Percentiles rank a stretch among this genome's conserved stretches.
Conservation (phyloP, 2,113 vertebrate species). For the Protobothrops mucrosquamatus region DNA sequence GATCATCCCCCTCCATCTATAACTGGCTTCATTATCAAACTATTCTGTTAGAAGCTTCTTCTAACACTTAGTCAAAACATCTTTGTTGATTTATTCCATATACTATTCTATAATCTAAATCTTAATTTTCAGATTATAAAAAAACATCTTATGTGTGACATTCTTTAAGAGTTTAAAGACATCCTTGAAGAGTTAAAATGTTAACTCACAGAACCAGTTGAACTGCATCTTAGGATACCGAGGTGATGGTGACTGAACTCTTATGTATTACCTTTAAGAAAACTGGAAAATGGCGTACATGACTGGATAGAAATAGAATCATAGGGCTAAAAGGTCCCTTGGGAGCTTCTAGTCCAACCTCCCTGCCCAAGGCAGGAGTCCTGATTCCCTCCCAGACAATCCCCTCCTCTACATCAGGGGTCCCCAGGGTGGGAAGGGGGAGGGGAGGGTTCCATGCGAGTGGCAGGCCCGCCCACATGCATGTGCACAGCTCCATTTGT, state of each 20-base stretch:
- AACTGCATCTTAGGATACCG: not conserved
- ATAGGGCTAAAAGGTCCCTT: not conserved
- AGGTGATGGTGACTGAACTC: not conserved
- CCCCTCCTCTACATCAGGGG: not conserved
- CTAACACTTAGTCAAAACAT: not conserved
- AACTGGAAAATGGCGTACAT: not conserved
- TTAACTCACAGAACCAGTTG: not conserved
- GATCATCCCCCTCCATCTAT: not conserved
- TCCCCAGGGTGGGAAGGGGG: not conserved
- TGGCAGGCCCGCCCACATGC: not conserved
- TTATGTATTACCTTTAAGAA: not conserved
- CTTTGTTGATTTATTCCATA: not conserved
- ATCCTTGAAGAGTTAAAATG: not conserved
- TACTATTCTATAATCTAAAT: not conserved
- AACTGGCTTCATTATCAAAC: not conserved
- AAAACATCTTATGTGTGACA: not conserved
- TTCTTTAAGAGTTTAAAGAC: not conserved
- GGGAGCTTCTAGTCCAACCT: not conserved
- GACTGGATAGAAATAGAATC: not conserved
- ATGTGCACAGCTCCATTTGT: not conserved
- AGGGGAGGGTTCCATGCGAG: not conserved
- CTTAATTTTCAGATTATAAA: not conserved
- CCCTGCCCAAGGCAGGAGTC: not conserved
- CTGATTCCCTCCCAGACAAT: not conserved
- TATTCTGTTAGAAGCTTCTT: not conserved